Evolutionary conservation across 2,113 vertebrate genomes (phyloP).

Genomic region (Leucopsar rothschildi): DNA sequence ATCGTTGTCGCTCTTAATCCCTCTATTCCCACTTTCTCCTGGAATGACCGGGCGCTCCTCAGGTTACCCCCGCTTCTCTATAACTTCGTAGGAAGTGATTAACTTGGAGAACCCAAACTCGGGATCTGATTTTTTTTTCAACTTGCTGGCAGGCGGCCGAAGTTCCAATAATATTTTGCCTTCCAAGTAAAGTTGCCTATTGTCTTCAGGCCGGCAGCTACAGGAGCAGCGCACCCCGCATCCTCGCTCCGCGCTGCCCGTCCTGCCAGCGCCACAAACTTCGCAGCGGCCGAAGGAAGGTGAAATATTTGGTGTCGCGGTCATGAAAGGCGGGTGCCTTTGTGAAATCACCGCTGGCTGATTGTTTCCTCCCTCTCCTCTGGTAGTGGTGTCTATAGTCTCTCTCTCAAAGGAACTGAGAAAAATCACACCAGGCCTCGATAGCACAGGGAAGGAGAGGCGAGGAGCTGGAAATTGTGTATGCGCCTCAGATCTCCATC

Average conservation of each 20-base stretch:
- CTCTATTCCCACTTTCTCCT: neutral
- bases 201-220: conserved; percentile 33
- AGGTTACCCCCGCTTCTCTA: neutral
- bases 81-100: conserved; percentile 52
- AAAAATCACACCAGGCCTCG: conserved; percentile 60
- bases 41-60: neutral
- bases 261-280: neutral
- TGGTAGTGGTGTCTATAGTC: neutral
- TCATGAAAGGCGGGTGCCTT: conserved; percentile 12
- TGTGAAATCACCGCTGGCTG: conserved; percentile 32
- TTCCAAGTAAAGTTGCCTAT: conserved; percentile 53
- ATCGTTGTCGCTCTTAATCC: neutral
- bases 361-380: conserved; percentile 41
- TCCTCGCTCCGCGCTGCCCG: neutral
- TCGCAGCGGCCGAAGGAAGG: conserved; percentile 12
- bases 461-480: conserved; percentile 13
- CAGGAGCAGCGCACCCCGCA: neutral
- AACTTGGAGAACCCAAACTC: conserved; percentile 31
- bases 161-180: conserved; percentile 42
- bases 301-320: conserved; percentile 38
- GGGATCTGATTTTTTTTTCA: neutral
- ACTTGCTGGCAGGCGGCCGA: conserved; percentile 43
- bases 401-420: conserved; percentile 50
- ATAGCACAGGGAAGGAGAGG: conserved; percentile 21
- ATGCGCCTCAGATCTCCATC: conserved; percentile 54